Evolutionary conservation across 2,797 vertebrate species (phyloP), one percentile per base, ranked within the genome.

Genomic region (Diglossa cyanea): DNA sequence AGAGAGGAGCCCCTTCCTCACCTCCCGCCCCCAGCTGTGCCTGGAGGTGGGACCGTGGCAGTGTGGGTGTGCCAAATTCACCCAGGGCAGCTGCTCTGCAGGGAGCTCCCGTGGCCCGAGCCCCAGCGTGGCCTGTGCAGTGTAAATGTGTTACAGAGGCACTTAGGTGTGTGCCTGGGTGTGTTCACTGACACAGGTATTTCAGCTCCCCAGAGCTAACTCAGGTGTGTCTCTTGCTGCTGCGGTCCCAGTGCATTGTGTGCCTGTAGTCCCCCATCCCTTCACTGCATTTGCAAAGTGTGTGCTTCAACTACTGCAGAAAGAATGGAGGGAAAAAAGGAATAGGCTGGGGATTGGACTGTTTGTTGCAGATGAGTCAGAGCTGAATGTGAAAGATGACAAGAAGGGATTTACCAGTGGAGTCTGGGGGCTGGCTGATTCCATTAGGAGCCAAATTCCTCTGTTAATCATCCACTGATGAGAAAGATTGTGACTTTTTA

Each of bases 381-480:
- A 85, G 77, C 45, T 86, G 57, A 90, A 80, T 74, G 81, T 55
- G 67, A 71, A 40, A 53, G 55, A 71, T 80, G 88, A 77, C 81
- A 70, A 79, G 76, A 72, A 80, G 72, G 77, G 72, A 86, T 86
- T 86, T 87, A 89, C 45, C 47, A 18, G 42, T 30, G 68, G 72
- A 89, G 86, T 89, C 81, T 74, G 45, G 71, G 92, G 72, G 70
- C 72, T 91, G 72, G 14, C 37, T 94, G 61, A 53, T n/a, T 86
- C 74, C 24, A 50, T 60, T 79, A 62, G 75, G 66, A 94, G 40
- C 62, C 3, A 2, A 35, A 92, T 82, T 87, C 74, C 61, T 84
- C 37, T 45, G 18, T 86, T 95, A 90, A 85, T 94, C 83, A 79
- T 74, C 67, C 25, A 24, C 18, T 57, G 31, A 44, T 89, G 90